A percentile compares a stretch with the other conserved stretches of the same genome.
These are phyloP conservation scores for Galaxea fascicularis DNA, from an alignment of 92 coral and sea anemone genomes.

Conservation along the genomic window DNA sequence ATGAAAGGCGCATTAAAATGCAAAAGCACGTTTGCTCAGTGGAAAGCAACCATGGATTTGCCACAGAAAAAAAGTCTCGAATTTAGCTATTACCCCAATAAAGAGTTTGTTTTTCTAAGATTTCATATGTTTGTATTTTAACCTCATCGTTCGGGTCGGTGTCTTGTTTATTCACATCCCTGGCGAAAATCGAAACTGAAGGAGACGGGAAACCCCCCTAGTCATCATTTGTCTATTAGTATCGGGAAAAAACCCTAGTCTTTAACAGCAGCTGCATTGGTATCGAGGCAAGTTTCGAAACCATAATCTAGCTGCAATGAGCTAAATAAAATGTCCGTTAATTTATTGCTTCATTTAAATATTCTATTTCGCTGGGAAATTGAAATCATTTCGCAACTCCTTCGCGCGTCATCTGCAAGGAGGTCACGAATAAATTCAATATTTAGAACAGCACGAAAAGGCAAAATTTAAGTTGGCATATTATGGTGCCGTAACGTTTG, in stretches of 20 bases:
- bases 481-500: neutral
- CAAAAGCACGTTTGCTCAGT: neutral
- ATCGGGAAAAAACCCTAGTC: neutral
- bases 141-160: neutral
- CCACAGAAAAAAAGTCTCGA: neutral
- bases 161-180: neutral
- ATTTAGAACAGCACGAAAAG: neutral
- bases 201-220: neutral
- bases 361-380: no score
- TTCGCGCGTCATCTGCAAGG: neutral
- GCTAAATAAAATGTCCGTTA: no score
- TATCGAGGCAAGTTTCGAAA: no score
- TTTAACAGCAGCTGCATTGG: neutral
- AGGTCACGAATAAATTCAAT: neutral
- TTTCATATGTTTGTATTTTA: neutral
- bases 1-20: neutral
- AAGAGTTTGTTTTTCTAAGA: neutral
- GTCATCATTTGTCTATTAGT: neutral
- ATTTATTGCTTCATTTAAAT: no score
- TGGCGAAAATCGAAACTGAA: neutral
- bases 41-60: neutral
- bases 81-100: neutral
- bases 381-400: neutral
- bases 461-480: neutral
- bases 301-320: no score